Evolutionary conservation across 2,113 vertebrate species (phyloP).

Genomic region (Oryzias woworae): DNA sequence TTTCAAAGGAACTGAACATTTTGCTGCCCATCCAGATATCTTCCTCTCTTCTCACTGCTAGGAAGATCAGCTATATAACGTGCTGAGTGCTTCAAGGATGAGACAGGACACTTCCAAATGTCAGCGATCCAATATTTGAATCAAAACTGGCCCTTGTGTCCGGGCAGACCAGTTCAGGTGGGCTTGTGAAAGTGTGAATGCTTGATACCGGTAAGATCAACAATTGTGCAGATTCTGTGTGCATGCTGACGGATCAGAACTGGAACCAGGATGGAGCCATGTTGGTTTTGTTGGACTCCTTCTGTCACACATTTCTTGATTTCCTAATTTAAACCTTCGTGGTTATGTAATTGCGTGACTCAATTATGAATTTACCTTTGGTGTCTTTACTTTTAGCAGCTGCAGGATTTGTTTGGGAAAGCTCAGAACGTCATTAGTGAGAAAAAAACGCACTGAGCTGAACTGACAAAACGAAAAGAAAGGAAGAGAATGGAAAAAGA

Average conservation of each 20-base stretch:
- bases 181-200: no score
- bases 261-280: conserved; percentile 29
- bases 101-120: no score
- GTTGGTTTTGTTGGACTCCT: conserved; percentile 24
- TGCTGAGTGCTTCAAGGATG: no score
- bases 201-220: no score
- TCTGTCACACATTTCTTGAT: conserved; percentile 40
- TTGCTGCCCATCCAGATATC: no score
- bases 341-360: conserved; percentile 41
- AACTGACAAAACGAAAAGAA: conserved; percentile 40
- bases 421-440: conserved; percentile 43
- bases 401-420: conserved; percentile 26
- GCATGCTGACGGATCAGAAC: conserved; percentile 30
- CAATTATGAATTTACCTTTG: conserved; percentile 53
- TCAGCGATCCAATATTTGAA: no score
- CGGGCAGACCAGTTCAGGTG: no score
- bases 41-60: no score
- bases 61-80: no score
- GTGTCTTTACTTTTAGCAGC: conserved; percentile 38
- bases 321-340: conserved; percentile 30
- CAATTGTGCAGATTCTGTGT: background rate
- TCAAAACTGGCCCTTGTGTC: no score
- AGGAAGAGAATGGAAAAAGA: conserved; percentile 29
- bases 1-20: no score
- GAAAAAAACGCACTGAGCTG: conserved; percentile 50